Evolutionary conservation across 2,888 invertebrate genomes (phyloP).

Genomic region (Muscina levida): DNA sequence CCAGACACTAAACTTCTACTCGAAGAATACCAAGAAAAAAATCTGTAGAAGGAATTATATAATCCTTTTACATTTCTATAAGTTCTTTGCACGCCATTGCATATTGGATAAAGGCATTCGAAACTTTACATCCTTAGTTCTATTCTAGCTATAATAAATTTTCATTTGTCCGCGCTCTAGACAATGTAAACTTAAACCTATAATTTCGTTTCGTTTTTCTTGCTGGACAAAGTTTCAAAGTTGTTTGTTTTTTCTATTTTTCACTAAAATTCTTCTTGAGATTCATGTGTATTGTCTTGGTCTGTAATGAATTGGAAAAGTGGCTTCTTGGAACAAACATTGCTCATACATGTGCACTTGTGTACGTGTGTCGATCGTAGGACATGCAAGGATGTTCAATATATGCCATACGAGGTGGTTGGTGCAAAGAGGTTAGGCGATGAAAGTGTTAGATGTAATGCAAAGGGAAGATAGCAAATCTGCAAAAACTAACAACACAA

Average conservation of each 20-base stretch:
- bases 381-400: neutral
- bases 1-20: neutral
- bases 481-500: no score
- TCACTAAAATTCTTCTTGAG: neutral
- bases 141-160: slow-evolving; percentile 17
- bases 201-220: slow-evolving; percentile 52
- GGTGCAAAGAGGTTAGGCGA: neutral
- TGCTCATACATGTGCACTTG: slow-evolving; percentile 5
- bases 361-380: neutral
- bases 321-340: slow-evolving; percentile 51
- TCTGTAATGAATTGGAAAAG: slow-evolving; percentile 64
- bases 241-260: slow-evolving; percentile 15
- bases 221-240: slow-evolving; percentile 9
- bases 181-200: slow-evolving; percentile 5
- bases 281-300: slow-evolving; percentile 52
- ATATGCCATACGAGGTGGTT: neutral
- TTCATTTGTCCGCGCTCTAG: neutral
- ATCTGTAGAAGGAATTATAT: no score
- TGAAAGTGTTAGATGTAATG: neutral
- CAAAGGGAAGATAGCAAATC: neutral
- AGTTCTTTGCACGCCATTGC: neutral
- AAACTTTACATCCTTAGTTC: neutral
- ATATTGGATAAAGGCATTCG: neutral
- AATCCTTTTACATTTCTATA: neutral
- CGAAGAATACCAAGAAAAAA: no score